These are phyloP conservation scores for Chalcis sispes DNA, from an alignment of 2,888 invertebrate genomes.

Conservation along the genomic window DNA sequence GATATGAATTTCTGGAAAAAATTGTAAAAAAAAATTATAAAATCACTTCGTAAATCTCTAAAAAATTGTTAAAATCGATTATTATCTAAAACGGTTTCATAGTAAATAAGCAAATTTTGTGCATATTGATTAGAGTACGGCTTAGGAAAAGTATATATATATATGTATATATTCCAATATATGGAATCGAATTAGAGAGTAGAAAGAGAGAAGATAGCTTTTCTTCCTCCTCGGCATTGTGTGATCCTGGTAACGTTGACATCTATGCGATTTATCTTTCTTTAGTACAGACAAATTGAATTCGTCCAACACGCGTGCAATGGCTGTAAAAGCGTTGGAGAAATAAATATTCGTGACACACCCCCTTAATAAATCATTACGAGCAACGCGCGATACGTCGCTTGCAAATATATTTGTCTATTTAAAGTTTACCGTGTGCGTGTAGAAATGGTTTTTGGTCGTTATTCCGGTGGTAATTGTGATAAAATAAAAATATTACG, in stretches of 20 bases:
- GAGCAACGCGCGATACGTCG: slow-evolving; percentile 11
- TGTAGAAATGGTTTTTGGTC: no score
- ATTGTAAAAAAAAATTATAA: no score
- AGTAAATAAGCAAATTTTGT: neutral
- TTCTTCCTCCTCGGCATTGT: slow-evolving; percentile 55
- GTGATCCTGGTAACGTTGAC: slow-evolving; percentile 69
- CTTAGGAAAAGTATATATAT: slow-evolving; percentile 33
- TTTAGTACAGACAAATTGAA: slow-evolving; percentile 65
- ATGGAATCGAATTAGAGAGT: slow-evolving; percentile 45
- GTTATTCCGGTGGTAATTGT: no score
- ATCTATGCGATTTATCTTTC: slow-evolving; percentile 72
- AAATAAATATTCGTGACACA: slow-evolving; percentile 35
- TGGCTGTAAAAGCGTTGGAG: slow-evolving; percentile 28
- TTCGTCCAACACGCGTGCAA: slow-evolving; percentile 54
- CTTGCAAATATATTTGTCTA: no score
- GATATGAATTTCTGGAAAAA: no score
- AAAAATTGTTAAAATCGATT: no score
- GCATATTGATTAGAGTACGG: slow-evolving; percentile 5
- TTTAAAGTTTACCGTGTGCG: no score
- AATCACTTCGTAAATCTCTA: no score
- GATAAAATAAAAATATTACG: no score
- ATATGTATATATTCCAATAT: slow-evolving; percentile 32
- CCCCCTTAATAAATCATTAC: slow-evolving; percentile 52
- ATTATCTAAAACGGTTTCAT: no score
- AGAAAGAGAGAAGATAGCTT: slow-evolving; percentile 24